Evolutionary conservation across 2,888 invertebrate species (phyloP).

Genomic region (Archips xylosteana): DNA sequence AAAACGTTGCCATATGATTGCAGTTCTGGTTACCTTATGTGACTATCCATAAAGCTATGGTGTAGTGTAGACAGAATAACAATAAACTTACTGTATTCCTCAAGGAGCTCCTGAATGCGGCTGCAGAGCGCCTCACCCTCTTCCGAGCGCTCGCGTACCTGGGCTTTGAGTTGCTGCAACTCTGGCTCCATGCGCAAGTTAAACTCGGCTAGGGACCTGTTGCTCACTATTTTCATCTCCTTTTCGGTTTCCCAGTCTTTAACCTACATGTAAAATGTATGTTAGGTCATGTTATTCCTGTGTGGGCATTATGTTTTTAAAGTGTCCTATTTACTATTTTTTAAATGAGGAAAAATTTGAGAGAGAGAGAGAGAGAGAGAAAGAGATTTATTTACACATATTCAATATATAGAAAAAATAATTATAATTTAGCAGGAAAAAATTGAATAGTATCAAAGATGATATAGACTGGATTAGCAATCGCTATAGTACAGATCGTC

Average conservation of each 20-base stretch:
- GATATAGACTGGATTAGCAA: no score
- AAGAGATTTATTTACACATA: not conserved
- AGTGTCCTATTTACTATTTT: no score
- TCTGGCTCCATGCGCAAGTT: constrained; percentile 95
- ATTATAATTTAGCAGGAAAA: no score
- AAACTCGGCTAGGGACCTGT: constrained; percentile 95
- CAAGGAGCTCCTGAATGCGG: constrained; percentile 91
- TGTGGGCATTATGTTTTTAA: no score
- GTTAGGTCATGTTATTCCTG: no score
- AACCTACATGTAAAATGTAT: constrained; percentile 80
- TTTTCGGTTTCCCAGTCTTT: constrained; percentile 93
- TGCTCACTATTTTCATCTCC: constrained; percentile 94
- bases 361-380: not conserved
- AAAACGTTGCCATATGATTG: no score
- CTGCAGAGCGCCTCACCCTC: constrained; percentile 88
- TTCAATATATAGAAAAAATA: no score
- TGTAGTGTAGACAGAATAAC: not conserved
- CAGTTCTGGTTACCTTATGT: no score
- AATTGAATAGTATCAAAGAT: no score
- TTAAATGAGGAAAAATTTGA: no score
- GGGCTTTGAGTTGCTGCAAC: constrained; percentile 90
- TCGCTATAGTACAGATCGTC: no score
- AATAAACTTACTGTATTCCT: constrained; percentile 89
- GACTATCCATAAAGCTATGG: no score
- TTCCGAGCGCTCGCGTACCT: constrained; percentile 88